Evolutionary conservation across 1,140 invertebrate genomes (phyloP).

Genomic region (Cylas formicarius): DNA sequence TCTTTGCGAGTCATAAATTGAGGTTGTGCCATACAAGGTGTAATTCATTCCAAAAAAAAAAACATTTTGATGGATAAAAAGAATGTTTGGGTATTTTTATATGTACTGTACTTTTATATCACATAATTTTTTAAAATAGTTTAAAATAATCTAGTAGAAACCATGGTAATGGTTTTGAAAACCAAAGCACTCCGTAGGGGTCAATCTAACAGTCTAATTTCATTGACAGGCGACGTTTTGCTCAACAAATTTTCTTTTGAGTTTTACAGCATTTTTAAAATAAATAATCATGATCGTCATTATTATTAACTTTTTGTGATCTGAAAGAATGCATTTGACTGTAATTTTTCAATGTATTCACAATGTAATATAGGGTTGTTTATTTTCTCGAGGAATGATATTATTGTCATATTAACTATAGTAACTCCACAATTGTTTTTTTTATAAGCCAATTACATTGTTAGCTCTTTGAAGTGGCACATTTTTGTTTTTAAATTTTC

Average conservation of each 20-base stretch:
- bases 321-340: slow-evolving; percentile 4
- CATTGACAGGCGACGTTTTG: slow-evolving; percentile 14
- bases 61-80: slow-evolving; percentile 20
- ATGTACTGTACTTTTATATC: slow-evolving; percentile 26
- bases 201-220: slow-evolving; percentile 12
- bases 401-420: too few species aligned
- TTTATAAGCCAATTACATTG: too few species aligned
- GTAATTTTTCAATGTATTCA: too few species aligned
- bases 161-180: slow-evolving; percentile 27
- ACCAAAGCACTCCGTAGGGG: slow-evolving; percentile 27
- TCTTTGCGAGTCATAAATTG: slow-evolving; percentile 42
- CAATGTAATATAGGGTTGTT: too few species aligned
- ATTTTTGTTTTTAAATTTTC: too few species aligned
- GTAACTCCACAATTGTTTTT: too few species aligned
- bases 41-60: slow-evolving; percentile 27
- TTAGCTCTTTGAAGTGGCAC: too few species aligned
- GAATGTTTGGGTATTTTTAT: slow-evolving; percentile 31
- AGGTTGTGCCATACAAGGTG: slow-evolving; percentile 22
- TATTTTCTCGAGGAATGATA: too few species aligned
- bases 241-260: slow-evolving; percentile 19
- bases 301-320: too few species aligned
- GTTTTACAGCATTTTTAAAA: slow-evolving; percentile 9
- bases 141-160: slow-evolving; percentile 27
- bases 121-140: slow-evolving; percentile 22
- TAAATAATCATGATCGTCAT: too few species aligned